phyloP scores from a whole-genome alignment of 2,888 invertebrate species.

The Oxystoma pomonae region DNA sequence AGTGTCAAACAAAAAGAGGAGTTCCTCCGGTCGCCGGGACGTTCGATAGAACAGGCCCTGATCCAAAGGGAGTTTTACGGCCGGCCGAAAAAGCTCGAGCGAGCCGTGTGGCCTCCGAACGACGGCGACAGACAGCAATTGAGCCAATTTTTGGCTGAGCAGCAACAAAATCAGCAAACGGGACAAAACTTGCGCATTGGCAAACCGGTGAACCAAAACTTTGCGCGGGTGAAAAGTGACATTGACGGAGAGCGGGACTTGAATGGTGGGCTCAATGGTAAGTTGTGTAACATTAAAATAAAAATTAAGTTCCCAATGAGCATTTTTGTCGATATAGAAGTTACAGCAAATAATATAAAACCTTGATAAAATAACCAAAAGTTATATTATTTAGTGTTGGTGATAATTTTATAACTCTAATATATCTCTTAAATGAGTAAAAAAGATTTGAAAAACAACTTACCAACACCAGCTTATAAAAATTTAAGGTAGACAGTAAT shows the following conservation, averaged over 20 bases:
- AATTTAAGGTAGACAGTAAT: no score
- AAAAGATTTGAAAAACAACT: no score
- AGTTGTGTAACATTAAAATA: slow-evolving; percentile 19
- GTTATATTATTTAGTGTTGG: no score
- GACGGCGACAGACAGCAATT: slow-evolving; percentile 19
- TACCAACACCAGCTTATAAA: no score
- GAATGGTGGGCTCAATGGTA: slow-evolving; percentile 16
- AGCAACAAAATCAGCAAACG: not conserved
- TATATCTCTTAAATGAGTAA: no score
- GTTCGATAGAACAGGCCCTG: slow-evolving; percentile 35
- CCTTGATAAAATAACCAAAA: no score
- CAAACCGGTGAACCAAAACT: slow-evolving; percentile 48
- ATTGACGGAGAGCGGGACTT: slow-evolving; percentile 46
- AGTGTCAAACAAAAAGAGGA: slow-evolving; percentile 89
- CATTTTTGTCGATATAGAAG: no score
- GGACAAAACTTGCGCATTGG: slow-evolving; percentile 30
- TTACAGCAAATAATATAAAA: no score
- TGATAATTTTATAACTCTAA: no score
- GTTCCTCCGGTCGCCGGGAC: slow-evolving; percentile 65
- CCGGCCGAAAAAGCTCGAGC: slow-evolving; percentile 72
- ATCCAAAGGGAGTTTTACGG: slow-evolving; percentile 72
- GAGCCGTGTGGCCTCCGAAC: slow-evolving; percentile 65
- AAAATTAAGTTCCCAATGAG: no score
- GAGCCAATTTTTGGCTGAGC: not conserved
- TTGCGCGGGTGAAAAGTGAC: slow-evolving; percentile 49